Evolutionary conservation across 1,140 invertebrate genomes (phyloP).

Genomic region (Drosophila chauvacae): DNA sequence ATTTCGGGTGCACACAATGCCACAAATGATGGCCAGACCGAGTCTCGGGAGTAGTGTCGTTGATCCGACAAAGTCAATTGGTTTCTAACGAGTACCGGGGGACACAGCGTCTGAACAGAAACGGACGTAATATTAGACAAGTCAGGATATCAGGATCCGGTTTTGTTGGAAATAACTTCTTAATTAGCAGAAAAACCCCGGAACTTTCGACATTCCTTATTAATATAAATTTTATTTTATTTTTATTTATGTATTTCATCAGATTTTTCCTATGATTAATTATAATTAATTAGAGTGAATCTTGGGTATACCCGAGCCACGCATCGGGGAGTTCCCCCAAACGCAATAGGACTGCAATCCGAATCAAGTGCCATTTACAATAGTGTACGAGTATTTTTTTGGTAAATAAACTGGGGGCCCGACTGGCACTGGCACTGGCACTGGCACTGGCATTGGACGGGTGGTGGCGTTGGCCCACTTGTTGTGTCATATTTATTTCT

Average conservation of each 20-base stretch:
- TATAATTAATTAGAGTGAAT: no score
- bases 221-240: no score
- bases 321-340: background rate
- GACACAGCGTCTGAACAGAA: slow-evolving; percentile 22
- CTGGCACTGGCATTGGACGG: background rate
- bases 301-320: no score
- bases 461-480: slow-evolving; percentile 29
- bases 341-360: background rate
- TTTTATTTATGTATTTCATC: no score
- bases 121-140: slow-evolving; percentile 1
- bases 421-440: background rate
- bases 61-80: slow-evolving; percentile 73
- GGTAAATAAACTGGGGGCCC: slow-evolving; percentile 9
- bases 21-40: slow-evolving; percentile 56
- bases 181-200: background rate
- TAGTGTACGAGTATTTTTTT: background rate
- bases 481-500: slow-evolving; percentile 13
- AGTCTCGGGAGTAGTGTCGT: slow-evolving; percentile 40
- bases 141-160: background rate
- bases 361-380: background rate
- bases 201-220: background rate
- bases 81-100: slow-evolving; percentile 67
- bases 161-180: background rate
- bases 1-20: slow-evolving; percentile 44
- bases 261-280: no score